These are phyloP conservation scores for Philopotamus ludificatus DNA, from an alignment of 1,140 invertebrate genomes.

Conservation along the genomic window DNA sequence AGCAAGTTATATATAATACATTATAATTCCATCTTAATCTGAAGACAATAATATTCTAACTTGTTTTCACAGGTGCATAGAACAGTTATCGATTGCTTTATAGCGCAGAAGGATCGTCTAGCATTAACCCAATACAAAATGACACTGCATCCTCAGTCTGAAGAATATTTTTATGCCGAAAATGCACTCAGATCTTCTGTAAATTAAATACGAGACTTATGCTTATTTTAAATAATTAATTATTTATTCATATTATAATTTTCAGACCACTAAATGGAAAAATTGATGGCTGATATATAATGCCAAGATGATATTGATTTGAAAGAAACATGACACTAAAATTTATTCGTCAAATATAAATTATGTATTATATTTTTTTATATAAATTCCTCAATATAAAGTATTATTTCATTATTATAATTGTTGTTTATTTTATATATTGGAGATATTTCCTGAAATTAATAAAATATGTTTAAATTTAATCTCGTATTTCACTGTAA, in stretches of 20 bases:
- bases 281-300: too few relatives aligned
- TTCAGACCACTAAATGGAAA: constrained; percentile 34
- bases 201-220: constrained; percentile 33
- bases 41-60: constrained; percentile 3
- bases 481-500: too few relatives aligned
- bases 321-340: too few relatives aligned
- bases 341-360: too few relatives aligned
- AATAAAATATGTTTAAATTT: too few relatives aligned
- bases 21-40: constrained; percentile 6
- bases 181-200: constrained; percentile 53
- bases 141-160: constrained; percentile 52
- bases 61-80: constrained; percentile 49
- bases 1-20: too few relatives aligned
- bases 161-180: constrained; percentile 56
- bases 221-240: background rate
- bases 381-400: too few relatives aligned
- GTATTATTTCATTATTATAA: too few relatives aligned
- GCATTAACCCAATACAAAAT: constrained; percentile 55
- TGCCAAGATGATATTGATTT: too few relatives aligned
- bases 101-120: constrained; percentile 54
- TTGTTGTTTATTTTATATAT: too few relatives aligned
- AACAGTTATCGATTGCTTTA: constrained; percentile 54
- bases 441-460: too few relatives aligned
- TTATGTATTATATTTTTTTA: too few relatives aligned
- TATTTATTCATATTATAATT: constrained; percentile 15